phyloP scores from a whole-genome alignment of 2,113 vertebrate species.

The Monarcha castaneiventris region DNA sequence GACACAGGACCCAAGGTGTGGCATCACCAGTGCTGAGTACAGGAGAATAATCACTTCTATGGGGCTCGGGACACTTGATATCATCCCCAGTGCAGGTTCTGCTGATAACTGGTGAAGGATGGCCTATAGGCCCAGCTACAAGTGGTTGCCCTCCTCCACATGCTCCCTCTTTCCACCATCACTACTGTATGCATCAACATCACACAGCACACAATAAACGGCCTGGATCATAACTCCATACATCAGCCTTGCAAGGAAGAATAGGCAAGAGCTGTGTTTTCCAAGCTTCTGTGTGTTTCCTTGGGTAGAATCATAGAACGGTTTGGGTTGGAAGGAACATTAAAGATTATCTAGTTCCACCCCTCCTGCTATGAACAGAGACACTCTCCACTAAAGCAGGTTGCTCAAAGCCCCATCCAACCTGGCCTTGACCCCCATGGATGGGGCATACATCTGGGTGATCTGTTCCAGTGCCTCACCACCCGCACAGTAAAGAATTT shows the following conservation, averaged over 20 bases:
- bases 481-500: background rate
- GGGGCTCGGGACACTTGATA: background rate
- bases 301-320: background rate
- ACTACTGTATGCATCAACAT: rapidly evolving
- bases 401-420: background rate
- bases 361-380: background rate
- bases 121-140: rapidly evolving
- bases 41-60: background rate
- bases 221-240: background rate
- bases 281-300: background rate
- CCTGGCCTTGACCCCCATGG: background rate
- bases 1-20: rapidly evolving
- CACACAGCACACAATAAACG: background rate
- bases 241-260: background rate
- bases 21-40: background rate
- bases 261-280: background rate
- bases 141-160: rapidly evolving
- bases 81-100: background rate
- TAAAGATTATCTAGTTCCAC: background rate
- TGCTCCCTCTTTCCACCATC: background rate
- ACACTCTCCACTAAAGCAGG: background rate
- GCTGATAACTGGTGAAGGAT: background rate
- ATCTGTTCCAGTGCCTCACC: background rate
- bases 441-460: background rate
- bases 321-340: background rate